These are phyloP conservation scores for Apantesis nais DNA, from an alignment of 2,888 invertebrate genomes.

Conservation along the genomic window DNA sequence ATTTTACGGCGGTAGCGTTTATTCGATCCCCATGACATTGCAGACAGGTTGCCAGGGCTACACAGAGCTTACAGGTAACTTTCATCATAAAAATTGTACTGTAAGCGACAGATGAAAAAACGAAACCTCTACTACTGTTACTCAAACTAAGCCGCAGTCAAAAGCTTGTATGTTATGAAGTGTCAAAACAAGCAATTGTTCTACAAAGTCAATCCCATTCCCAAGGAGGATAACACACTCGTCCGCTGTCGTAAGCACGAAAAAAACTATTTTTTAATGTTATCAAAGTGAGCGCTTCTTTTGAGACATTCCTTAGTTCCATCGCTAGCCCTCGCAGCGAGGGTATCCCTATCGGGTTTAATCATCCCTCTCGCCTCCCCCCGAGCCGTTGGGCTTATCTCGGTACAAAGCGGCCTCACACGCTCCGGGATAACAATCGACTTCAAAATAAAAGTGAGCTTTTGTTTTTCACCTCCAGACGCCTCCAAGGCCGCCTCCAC, in stretches of 20 bases:
- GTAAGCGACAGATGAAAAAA: not conserved
- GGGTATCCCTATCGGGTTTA: slow-evolving; percentile 52
- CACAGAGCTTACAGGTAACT: no score
- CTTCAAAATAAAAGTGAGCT: slow-evolving; percentile 61
- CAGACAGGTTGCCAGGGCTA: no score
- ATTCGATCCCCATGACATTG: no score
- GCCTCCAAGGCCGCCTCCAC: slow-evolving; percentile 12
- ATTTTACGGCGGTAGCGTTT: no score
- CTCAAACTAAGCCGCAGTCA: not conserved
- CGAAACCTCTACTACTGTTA: no score
- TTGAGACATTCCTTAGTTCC: slow-evolving; percentile 38
- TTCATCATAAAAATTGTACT: not conserved
- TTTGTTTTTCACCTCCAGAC: slow-evolving; percentile 50
- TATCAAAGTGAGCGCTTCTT: slow-evolving; percentile 42
- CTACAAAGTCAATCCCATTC: not conserved
- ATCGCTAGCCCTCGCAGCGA: slow-evolving; percentile 48
- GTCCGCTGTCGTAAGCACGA: slow-evolving; percentile 23
- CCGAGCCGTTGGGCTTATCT: slow-evolving; percentile 47
- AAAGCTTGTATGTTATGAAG: not conserved
- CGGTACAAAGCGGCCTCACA: slow-evolving; percentile 43
- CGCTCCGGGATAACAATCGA: slow-evolving; percentile 51
- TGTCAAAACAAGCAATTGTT: not conserved
- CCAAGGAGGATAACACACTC: not conserved
- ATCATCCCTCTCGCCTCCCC: slow-evolving; percentile 41
- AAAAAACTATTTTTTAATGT: slow-evolving; percentile 42